Evolutionary conservation across 1,140 invertebrate genomes (phyloP).

Genomic region (Tetramorium simillimum): DNA sequence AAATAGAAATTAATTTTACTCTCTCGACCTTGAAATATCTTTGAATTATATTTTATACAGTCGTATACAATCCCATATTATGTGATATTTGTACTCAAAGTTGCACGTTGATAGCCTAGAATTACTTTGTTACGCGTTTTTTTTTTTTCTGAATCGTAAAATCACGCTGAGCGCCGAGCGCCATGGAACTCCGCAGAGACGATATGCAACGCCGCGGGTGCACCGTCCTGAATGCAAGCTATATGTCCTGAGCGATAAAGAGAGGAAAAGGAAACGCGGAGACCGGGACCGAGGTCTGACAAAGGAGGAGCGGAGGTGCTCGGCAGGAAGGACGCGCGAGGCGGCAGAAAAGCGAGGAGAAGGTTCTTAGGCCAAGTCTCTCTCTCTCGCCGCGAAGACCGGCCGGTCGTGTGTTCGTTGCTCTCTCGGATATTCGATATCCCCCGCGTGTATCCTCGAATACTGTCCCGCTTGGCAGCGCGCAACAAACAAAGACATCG

Average conservation of each 20-base stretch:
- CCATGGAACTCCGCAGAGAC: background rate
- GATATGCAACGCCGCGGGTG: slow-evolving; percentile 36
- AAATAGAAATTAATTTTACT: background rate
- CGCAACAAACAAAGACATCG: slow-evolving; percentile 79
- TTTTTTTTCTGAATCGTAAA: slow-evolving; percentile 34
- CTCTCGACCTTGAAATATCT: background rate
- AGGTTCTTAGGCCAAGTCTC: slow-evolving; percentile 66
- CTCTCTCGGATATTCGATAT: slow-evolving; percentile 72
- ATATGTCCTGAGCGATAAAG: slow-evolving; percentile 63
- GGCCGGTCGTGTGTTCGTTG: slow-evolving; percentile 65
- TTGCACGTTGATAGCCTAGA: background rate
- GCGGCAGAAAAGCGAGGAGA: slow-evolving; percentile 69
- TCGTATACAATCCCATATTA: background rate
- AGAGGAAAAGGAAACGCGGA: slow-evolving; percentile 68
- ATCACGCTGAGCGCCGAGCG: slow-evolving; percentile 39
- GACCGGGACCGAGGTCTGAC: slow-evolving; percentile 75
- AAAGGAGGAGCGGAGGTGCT: slow-evolving; percentile 61
- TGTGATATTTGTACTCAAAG: background rate
- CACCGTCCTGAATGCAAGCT: slow-evolving; percentile 45
- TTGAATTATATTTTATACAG: background rate
- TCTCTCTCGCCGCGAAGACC: slow-evolving; percentile 51
- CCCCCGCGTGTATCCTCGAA: slow-evolving; percentile 55
- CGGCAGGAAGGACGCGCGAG: slow-evolving; percentile 35
- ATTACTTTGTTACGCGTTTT: background rate
- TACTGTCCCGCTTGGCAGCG: slow-evolving; percentile 62